These are phyloP conservation scores for Erynnis tages DNA, from an alignment of 2,888 invertebrate species.

Conservation along the genomic window DNA sequence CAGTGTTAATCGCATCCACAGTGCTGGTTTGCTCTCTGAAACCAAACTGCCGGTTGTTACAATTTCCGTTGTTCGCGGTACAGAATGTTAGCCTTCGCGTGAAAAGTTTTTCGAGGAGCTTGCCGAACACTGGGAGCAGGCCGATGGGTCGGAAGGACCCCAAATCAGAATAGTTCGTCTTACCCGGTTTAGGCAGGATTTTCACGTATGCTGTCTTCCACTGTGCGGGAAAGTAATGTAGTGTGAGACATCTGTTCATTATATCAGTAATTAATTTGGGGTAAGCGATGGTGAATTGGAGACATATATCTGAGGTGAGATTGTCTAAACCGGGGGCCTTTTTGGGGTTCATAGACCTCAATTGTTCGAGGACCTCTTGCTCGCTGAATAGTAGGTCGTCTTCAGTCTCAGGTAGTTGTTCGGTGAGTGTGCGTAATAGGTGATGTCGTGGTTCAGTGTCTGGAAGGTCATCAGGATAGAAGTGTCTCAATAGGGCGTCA, in stretches of 20 bases:
- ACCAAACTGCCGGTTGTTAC: conserved; percentile 25
- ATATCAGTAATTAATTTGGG: background rate
- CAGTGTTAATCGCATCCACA: conserved; percentile 21
- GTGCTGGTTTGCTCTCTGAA: conserved; percentile 30
- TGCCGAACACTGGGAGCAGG: conserved; percentile 30
- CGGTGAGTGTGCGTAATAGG: background rate
- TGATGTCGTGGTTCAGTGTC: conserved; percentile 16
- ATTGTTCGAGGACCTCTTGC: background rate
- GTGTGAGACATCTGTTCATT: background rate
- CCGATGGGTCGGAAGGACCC: conserved; percentile 34
- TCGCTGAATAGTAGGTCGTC: conserved; percentile 19
- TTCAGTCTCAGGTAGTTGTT: background rate
- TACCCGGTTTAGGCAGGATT: background rate
- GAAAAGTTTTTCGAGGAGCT: conserved; percentile 30
- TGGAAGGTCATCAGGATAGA: conserved; percentile 28
- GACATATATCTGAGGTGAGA: conserved; percentile 25
- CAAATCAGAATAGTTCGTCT: background rate
- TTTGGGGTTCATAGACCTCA: background rate
- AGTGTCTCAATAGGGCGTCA: conserved; percentile 23
- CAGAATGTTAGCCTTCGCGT: conserved; percentile 1
- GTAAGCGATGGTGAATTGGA: background rate
- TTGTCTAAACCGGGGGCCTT: conserved; percentile 33
- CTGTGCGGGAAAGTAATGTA: background rate
- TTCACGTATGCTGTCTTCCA: background rate
- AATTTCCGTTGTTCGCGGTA: background rate